Evolutionary conservation across 2,888 invertebrate species (phyloP).

Genomic region (Ceriagrion tenellum): DNA sequence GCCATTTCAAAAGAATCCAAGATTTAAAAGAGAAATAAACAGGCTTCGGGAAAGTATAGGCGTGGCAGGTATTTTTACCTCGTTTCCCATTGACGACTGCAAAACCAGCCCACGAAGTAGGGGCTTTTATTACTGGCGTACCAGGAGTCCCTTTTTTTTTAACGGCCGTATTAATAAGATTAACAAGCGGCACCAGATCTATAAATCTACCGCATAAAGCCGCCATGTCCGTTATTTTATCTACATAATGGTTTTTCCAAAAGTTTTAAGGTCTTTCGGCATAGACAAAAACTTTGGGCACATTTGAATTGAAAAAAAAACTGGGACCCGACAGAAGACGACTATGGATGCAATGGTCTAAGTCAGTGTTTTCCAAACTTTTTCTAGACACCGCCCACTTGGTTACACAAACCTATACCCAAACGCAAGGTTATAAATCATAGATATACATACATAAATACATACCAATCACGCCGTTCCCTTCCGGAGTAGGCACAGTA

Average conservation of each 20-base stretch:
- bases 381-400: too few species aligned
- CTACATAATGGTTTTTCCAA: background rate
- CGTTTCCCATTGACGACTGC: background rate
- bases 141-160: background rate
- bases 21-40: background rate
- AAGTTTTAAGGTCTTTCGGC: too few species aligned
- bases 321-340: too few species aligned
- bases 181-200: background rate
- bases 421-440: too few species aligned
- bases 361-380: too few species aligned
- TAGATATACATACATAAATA: too few species aligned
- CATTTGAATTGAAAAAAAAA: too few species aligned
- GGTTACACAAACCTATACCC: too few species aligned
- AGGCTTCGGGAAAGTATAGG: background rate
- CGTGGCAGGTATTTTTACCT: background rate
- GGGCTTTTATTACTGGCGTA: background rate
- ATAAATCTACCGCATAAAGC: background rate
- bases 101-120: background rate
- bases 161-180: background rate
- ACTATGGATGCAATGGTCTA: too few species aligned
- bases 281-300: background rate
- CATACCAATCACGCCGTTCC: too few species aligned
- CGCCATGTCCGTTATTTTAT: background rate
- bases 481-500: too few species aligned
- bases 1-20: background rate